Evolutionary conservation across 1,140 invertebrate genomes (phyloP).

Genomic region (Meloidogyne floridensis): DNA sequence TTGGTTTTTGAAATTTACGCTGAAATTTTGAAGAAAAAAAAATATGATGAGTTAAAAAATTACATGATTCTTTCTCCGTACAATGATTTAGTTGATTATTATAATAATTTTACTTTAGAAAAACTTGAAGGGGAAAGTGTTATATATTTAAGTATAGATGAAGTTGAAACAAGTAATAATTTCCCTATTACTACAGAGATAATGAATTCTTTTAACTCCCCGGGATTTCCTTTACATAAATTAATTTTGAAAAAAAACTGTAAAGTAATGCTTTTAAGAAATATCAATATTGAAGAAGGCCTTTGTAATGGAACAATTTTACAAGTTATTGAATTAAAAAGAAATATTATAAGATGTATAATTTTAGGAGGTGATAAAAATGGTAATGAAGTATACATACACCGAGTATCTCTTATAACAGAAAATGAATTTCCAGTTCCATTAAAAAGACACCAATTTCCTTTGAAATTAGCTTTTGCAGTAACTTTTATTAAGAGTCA

Average conservation of each 20-base stretch:
- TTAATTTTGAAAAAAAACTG: constrained; percentile 28
- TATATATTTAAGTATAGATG: constrained; percentile 24
- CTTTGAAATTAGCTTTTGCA: constrained; percentile 68
- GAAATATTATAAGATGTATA: constrained; percentile 31
- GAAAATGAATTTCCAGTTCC: constrained; percentile 15
- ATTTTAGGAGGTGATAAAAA: constrained; percentile 36
- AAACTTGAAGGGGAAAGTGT: constrained; percentile 22
- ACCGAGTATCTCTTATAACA: constrained; percentile 31
- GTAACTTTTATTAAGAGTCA: constrained; percentile 72
- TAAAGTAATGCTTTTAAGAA: constrained; percentile 27
- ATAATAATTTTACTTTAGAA: constrained; percentile 34
- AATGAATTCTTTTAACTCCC: constrained; percentile 10
- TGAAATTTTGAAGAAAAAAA: constrained; percentile 22
- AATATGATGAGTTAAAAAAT: constrained; percentile 12
- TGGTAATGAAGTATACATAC: constrained; percentile 28
- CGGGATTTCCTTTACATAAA: constrained; percentile 15
- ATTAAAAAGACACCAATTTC: constrained; percentile 68
- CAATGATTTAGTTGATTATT: constrained; percentile 33
- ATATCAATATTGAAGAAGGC: constrained; percentile 26
- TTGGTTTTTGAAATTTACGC: constrained; percentile 27
- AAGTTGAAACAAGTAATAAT: constrained; percentile 20
- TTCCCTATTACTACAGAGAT: constrained; percentile 12
- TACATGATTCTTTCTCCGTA: constrained; percentile 37
- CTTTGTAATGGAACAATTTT: constrained; percentile 41
- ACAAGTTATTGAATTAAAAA: constrained; percentile 24